Base-by-base conservation (phyloP, 1,140 invertebrate genomes). In the Brachionus koreanus region DNA sequence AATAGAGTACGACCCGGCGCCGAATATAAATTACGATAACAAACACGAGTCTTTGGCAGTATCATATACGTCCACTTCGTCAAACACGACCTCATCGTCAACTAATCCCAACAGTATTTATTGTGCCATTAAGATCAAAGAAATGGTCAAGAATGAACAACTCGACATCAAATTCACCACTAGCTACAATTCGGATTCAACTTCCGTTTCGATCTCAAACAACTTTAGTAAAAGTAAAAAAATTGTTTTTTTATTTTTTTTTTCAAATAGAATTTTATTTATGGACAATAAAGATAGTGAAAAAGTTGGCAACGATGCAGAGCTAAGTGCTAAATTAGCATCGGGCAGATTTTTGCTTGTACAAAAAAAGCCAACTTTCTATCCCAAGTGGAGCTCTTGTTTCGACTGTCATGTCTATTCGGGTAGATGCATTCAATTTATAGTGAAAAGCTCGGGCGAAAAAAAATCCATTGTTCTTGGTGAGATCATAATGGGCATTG, bases 371-470 rank as follows among this genome's bases (percentile, higher is more conserved):
- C 85, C 86, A 75, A 88, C 88, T 12, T 85, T 88, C 61, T 88
- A 87, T 82, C 88, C 87, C 0, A 86, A 88, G 82, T 89, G 88
- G 88, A 88, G 87, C 82, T 86, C 86, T 7, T 88, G 87, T 82
- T 88, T 89, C 82, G 88, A 89, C 84, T 87, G 88, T 42, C 87
- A 89, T 76, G 84, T 89, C 16, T 87, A 88, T 72, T 86, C 87
- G 2, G 88, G 88, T 0, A 83, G 87, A 79, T 85, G 87, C 19
- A 85, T 89, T 16, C 86, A 88, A 83, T 84, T 89, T 84, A 85
- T 88, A 10, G 84, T 87, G 57, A 86, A 87, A 57, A 63, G 6
- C 13, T 43, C 43, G 23, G 52, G 3, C 23, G 63, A 42, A 52
- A 63, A 25, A 82, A 52, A 29, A 13, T 82, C 57, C 5, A 46